Evolutionary conservation across 2,113 vertebrate species (phyloP).

Genomic region (Ophthalmolycus amberensis): DNA sequence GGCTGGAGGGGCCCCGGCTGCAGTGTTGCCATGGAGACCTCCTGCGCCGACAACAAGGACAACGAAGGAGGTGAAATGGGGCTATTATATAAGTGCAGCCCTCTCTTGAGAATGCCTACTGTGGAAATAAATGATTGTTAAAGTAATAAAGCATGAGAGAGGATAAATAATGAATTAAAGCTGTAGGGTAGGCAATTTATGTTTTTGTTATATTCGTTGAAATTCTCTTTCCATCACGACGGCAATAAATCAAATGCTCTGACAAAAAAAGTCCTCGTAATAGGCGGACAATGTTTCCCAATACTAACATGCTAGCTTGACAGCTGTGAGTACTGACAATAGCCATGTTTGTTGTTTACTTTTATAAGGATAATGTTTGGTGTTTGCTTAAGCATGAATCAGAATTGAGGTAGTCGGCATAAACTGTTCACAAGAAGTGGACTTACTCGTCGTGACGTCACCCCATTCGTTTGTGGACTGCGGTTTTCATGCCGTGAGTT

Average conservation of each 20-base stretch:
- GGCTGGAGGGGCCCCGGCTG: slow-evolving; percentile 98
- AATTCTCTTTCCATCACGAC: neutral
- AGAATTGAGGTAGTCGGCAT: too few relatives aligned
- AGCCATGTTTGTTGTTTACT: too few relatives aligned
- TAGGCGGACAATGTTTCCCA: too few relatives aligned
- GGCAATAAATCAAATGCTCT: neutral
- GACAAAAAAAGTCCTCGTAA: neutral
- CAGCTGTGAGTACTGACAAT: too few relatives aligned
- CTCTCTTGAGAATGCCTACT: neutral
- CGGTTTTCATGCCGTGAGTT: neutral
- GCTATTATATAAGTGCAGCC: neutral
- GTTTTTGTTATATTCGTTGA: neutral
- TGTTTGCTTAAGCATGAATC: too few relatives aligned
- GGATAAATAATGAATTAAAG: slow-evolving; percentile 18
- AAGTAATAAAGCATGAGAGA: slow-evolving; percentile 13
- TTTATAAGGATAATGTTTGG: too few relatives aligned
- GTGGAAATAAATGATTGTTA: neutral
- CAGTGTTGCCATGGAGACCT: slow-evolving; percentile 99
- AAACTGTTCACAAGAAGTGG: too few relatives aligned
- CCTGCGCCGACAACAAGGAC: slow-evolving; percentile 98
- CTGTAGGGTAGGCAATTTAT: neutral
- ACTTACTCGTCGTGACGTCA: too few relatives aligned
- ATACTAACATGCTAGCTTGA: too few relatives aligned
- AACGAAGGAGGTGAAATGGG: slow-evolving; percentile 96
- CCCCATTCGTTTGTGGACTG: too few relatives aligned